Base-by-base conservation (phyloP, 2,888 invertebrate genomes). In the Caradrina kadenii region DNA sequence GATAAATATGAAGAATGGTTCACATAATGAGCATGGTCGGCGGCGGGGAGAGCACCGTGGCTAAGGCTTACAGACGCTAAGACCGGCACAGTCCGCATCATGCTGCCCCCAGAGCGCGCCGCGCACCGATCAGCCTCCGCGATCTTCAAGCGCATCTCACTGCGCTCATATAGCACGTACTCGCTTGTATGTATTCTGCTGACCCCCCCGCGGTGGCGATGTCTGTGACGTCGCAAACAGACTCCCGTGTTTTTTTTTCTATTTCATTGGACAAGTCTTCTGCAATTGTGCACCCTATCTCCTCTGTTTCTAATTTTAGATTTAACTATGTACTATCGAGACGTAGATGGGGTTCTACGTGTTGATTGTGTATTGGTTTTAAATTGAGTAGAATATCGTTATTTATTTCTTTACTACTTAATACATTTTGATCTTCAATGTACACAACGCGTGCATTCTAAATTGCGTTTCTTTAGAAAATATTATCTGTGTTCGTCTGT, bases 81-180 rank as follows among this genome's bases (percentile, higher is more conserved):
- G 63, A 69, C 80, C 87, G 88, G 60, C 81, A 92, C 88, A 92
- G 89, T 91, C 89, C 86, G 88, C 93, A 89, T 91, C 86, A 96
- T 96, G 96, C 90, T 96, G 92, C 95, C 96, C 85, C 91, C 93
- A 76, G 95, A 95, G 91, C 92, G 94, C 86, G 87, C 90, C 86
- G 92, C 91, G 79, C 92, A 92, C 79, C 93, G 93, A 85, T 91
- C 92, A 86, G 93, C 94, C 88, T 90, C 93, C 88, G 94, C 94
- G 88, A 91, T 96, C 86, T 90, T 96, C 88, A 95, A 95, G 80
- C 93, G 93, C 78, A 90, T 96, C 86, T 92, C 95, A 65, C 85
- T 93, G 85, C 93, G 93, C 83, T 89, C 94, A 78, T 93, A 91
- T 91, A 95, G 93, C 92, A 94, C 93, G 77, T 96, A 95, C 86